phyloP scores from a whole-genome alignment of 2,888 invertebrate species.

The Synergus gifuensis region DNA sequence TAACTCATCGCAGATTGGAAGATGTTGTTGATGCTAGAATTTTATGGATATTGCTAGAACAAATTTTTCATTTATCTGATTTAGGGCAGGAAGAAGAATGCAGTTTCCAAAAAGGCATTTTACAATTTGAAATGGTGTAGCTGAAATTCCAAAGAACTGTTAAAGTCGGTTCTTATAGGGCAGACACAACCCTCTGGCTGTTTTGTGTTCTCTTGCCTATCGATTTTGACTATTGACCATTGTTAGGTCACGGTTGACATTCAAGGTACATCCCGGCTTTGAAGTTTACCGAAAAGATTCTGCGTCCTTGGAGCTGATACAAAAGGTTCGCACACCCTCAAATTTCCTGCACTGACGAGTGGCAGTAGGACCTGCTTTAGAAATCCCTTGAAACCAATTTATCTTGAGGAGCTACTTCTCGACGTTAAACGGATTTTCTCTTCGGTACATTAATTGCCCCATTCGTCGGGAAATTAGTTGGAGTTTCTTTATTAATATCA shows the following conservation, averaged over 20 bases:
- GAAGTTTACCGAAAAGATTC: conserved; percentile 45
- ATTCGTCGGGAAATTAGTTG: conserved; percentile 71
- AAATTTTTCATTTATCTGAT: not conserved
- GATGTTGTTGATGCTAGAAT: not conserved
- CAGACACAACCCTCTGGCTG: not conserved
- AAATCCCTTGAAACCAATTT: conserved; percentile 73
- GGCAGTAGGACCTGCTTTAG: conserved; percentile 66
- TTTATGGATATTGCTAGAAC: not conserved
- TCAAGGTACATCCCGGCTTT: conserved; percentile 57
- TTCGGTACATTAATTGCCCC: conserved; percentile 66
- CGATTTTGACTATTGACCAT: conserved; percentile 48
- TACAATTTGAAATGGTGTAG: not conserved
- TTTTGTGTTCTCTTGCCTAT: not conserved
- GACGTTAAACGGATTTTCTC: conserved; percentile 72
- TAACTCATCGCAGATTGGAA: no score
- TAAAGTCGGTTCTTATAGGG: not conserved
- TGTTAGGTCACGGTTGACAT: conserved; percentile 69
- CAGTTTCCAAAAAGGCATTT: not conserved
- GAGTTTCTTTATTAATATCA: conserved; percentile 37
- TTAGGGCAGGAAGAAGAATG: not conserved
- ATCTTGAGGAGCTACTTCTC: conserved; percentile 68
- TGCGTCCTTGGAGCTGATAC: conserved; percentile 49
- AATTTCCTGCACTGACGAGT: conserved; percentile 56
- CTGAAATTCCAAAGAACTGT: conserved; percentile 3
- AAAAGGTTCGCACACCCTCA: conserved; percentile 61